Percentiles rank a stretch among this genome's conserved stretches.
Evolutionary conservation across 2,113 vertebrate species (phyloP).

Genomic region (Xiphias gladius): DNA sequence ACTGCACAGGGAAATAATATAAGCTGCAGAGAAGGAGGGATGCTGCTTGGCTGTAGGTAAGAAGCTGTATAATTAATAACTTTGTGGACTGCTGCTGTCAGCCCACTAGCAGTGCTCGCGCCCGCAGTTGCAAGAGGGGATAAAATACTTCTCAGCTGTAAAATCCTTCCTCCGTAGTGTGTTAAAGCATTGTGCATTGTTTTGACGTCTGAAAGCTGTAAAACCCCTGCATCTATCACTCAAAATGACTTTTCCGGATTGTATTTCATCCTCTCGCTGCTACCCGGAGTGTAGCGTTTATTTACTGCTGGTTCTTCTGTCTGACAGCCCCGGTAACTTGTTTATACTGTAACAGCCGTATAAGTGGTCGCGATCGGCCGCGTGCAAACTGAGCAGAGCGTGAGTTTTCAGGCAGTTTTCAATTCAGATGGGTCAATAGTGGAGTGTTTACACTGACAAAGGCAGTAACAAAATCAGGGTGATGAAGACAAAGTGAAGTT

Average conservation of each 20-base stretch:
- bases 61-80: constrained; percentile 7
- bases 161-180: background rate
- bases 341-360: background rate
- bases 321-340: background rate
- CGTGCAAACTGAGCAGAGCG: background rate
- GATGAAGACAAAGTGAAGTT: background rate
- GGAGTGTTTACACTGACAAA: background rate
- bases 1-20: background rate
- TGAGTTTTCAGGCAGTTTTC: background rate
- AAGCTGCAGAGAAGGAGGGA: background rate
- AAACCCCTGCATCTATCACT: background rate
- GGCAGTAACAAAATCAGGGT: background rate
- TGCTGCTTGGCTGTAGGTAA: background rate
- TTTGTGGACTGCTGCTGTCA: background rate
- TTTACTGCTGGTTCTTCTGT: too few species aligned
- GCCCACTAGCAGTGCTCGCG: too few species aligned
- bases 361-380: background rate
- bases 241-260: background rate
- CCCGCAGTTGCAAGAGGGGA: too few species aligned
- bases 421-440: background rate
- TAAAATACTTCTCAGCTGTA: too few species aligned
- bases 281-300: background rate
- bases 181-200: background rate
- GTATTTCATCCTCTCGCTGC: background rate
- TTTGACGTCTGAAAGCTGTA: background rate